Evolutionary conservation across 2,888 invertebrate species (phyloP), one percentile per base, ranked within the genome.

Genomic region (Apamea anceps): DNA sequence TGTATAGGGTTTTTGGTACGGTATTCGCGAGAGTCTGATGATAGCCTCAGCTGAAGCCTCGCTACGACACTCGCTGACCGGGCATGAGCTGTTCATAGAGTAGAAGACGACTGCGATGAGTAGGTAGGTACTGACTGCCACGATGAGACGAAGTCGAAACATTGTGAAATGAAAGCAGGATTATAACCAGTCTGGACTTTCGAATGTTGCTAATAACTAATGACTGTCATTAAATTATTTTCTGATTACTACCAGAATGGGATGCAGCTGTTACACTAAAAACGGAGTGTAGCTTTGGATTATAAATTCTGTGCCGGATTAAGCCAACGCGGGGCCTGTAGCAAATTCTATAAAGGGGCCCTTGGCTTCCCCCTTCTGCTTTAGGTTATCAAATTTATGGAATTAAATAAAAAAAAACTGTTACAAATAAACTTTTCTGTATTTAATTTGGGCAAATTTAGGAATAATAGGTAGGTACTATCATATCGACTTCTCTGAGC

Each of bases 131-230:
- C 48, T 48, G n/a, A 48, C 21, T 42, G 21, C 42, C 25, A 48
- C n/a, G 21, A 45, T 60, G 32, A 48, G 13, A n/a, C n/a, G 48
- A 37, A 3, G 60, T 48, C n/a, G 62, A 45, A 48, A 48, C 13
- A 45, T 1, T 32, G 25, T 37, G 8, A 75, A 75, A 62, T 28
- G n/a, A 63, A 37, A 77, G 48, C 60, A 75, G 5, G 15, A 75
- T 71, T 54, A 32, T 62, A 75, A 51, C 51, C 21, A 42, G 62
- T n/a, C 21, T 13, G 10, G 28, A 54, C 63, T 81, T 81, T 54
- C 13, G 13, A 80, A 68, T 32, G 8, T 72, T 32, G 15, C 15
- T 2, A 62, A n/a, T 18, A 25, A 70, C 10, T 42, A 45, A 81
- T 37, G 1, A 37, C 32, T 45, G 15, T n/a, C 32, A 79, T 72